phyloP scores from a whole-genome alignment of 2,113 vertebrate species.

The Cygnus atratus region DNA sequence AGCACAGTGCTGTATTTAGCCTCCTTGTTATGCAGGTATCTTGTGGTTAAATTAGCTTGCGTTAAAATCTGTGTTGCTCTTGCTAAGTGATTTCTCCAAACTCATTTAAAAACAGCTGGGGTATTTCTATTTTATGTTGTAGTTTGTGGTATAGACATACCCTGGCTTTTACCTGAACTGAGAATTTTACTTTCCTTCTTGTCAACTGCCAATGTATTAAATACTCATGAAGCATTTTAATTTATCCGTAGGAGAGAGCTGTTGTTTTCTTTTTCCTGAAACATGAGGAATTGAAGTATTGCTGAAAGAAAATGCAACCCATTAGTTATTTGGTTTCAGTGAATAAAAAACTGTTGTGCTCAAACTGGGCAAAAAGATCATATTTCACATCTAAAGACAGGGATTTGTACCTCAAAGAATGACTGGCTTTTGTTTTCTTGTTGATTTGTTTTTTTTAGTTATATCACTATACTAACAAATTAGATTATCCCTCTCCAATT shows the following conservation, averaged over 20 bases:
- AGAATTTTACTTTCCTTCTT: not conserved
- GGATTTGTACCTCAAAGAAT: not conserved
- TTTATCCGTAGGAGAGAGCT: not conserved
- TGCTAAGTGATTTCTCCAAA: not conserved
- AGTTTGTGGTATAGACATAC: not conserved
- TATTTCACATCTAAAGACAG: not conserved
- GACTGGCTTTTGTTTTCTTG: not conserved
- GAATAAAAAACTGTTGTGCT: not conserved
- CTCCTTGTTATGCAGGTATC: not conserved
- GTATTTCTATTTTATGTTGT: not conserved
- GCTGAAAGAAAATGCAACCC: not conserved
- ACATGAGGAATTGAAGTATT: not conserved
- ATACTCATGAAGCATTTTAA: not conserved
- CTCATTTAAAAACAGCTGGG: not conserved
- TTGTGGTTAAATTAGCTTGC: not conserved
- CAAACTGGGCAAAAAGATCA: not conserved
- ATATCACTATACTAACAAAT: not conserved
- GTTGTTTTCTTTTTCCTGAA: not conserved
- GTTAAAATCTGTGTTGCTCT: not conserved
- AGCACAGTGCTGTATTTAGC: conserved; percentile 5
- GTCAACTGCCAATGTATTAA: not conserved
- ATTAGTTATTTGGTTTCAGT: not conserved
- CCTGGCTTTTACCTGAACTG: not conserved
- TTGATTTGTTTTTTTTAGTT: not conserved
- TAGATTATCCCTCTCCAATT: not conserved